Evolutionary conservation across 2,888 invertebrate species (phyloP), one percentile per base, ranked within the genome.

Genomic region (Drosophila sordidapex): DNA sequence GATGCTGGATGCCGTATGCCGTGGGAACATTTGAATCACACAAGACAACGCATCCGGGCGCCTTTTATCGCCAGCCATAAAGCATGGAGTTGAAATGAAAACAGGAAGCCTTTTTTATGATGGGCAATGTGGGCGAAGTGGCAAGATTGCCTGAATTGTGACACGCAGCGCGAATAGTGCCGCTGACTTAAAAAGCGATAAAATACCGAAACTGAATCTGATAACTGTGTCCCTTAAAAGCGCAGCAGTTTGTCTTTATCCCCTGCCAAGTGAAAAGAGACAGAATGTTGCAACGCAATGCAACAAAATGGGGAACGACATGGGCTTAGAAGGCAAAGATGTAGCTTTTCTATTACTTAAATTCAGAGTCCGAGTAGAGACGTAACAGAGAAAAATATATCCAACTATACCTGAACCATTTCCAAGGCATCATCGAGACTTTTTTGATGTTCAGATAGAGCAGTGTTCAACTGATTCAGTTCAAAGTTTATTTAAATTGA

Each of bases 1-100:
- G 18, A 7, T 46, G 46, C 4, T 21, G 21, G 21, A 82, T 58
- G 51, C 59, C 43, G 48, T 38, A 66, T 70, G 75, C 71, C 86
- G 86, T 85, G 86, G 83, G 83, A 86, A 82, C 57, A 76, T 76
- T 70, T 69, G 43, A 70, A 43, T 48, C 57, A 40, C 70, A 27
- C 58, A 51, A 74, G 46, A 51, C 70, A 59, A 75, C 54, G 58
- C 72, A 59, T 40, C 67, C 61, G 56, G 53, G 53, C 74, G 68
- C 40, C 68, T 67, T 75, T 85, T 85, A 79, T 72, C 66, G 75
- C 54, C 33, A n/a, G 51, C 59, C 69, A 70, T 80, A 68, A 80
- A 80, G 58, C 65, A 69, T 69, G 48, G 79, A 82, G 65, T 35
- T 29, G 57, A 75, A 83, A 83, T 79, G 82, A 76, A 71, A 62